Conservation (phyloP, 2,888 invertebrate genomes). For the Proisotoma minuta region DNA sequence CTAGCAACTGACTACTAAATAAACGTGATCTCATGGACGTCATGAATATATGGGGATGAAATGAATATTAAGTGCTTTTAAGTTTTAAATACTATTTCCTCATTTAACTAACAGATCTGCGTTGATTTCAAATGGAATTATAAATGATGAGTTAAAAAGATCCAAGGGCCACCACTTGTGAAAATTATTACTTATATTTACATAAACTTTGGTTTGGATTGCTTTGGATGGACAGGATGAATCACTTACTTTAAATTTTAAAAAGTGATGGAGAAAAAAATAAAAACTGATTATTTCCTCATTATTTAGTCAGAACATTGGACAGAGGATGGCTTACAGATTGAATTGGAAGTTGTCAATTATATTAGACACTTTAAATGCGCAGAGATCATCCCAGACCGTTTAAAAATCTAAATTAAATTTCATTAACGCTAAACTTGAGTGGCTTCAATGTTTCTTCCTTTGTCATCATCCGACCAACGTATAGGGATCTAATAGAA, state of each 20-base stretch:
- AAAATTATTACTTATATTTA: background rate
- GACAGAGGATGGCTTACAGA: background rate
- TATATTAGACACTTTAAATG: conserved; percentile 1
- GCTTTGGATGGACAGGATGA: background rate
- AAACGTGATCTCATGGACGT: background rate
- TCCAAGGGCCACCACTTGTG: background rate
- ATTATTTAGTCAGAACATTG: background rate
- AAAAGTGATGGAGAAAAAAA: background rate
- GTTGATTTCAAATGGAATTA: background rate
- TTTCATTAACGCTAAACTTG: background rate
- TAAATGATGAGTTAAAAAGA: too few species aligned
- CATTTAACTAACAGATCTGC: conserved; percentile 5
- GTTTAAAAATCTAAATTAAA: conserved; percentile 1
- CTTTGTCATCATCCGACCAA: too few species aligned
- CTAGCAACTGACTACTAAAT: background rate
- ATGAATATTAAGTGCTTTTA: conserved; percentile 5
- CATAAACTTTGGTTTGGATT: background rate
- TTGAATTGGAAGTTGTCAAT: conserved; percentile 3
- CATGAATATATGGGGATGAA: background rate
- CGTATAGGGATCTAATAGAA: too few species aligned
- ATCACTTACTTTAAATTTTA: conserved; percentile 3
- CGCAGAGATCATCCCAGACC: conserved; percentile 2
- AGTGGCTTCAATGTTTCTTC: too few species aligned
- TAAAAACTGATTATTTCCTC: conserved; percentile 6
- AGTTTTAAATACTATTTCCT: conserved; percentile 1